phyloP scores from a whole-genome alignment of 2,797 vertebrate species.

The Chiropotes sagulatus region DNA sequence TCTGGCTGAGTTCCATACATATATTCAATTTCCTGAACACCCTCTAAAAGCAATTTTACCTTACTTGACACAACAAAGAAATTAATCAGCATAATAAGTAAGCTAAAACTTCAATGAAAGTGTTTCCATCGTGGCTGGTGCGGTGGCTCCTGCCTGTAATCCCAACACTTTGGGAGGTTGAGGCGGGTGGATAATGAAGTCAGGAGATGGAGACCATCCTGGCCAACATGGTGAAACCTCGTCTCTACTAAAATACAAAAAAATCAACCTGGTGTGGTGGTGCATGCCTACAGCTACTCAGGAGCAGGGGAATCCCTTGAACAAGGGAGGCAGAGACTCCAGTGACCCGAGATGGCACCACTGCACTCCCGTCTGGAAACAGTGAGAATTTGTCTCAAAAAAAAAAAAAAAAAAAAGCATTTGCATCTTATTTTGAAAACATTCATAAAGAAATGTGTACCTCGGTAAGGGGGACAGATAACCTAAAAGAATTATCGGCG shows the following conservation, averaged over 20 bases:
- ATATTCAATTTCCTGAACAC: conserved; percentile 39
- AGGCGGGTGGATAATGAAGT: background rate
- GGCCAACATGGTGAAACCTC: background rate
- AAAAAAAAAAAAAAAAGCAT: background rate
- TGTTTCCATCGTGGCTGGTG: background rate
- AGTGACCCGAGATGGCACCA: background rate
- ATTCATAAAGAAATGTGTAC: conserved; percentile 37
- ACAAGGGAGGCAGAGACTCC: background rate
- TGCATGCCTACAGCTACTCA: background rate
- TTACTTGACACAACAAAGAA: conserved; percentile 42
- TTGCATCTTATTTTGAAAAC: background rate
- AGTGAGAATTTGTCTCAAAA: too few relatives aligned
- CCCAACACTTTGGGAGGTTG: background rate
- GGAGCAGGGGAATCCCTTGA: background rate
- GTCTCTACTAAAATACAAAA: background rate
- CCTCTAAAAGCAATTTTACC: conserved; percentile 33
- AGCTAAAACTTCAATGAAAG: conserved; percentile 30
- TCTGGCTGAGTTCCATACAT: conserved; percentile 48
- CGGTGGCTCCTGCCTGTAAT: background rate
- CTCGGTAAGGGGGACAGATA: background rate
- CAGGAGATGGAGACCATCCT: background rate
- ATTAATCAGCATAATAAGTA: conserved; percentile 52
- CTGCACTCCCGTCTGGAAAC: background rate
- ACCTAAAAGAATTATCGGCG: background rate
- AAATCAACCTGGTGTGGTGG: rapidly evolving